Evolutionary conservation across 2,797 vertebrate genomes (phyloP).

Genomic region (Phataginus tetradactyla): DNA sequence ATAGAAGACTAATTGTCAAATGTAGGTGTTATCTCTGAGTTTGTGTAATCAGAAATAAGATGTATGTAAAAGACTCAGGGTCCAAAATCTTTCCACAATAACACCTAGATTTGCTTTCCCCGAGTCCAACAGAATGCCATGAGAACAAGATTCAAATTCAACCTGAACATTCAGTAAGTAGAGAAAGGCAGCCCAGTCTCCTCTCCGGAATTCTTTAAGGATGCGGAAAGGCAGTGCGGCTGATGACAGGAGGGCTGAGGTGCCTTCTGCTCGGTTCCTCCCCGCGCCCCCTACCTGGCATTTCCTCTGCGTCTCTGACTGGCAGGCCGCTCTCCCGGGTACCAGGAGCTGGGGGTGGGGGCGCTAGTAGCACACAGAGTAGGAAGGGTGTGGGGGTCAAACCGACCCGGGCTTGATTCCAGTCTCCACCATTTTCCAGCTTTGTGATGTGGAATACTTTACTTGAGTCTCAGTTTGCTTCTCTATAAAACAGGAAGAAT

Average conservation of each 20-base stretch:
- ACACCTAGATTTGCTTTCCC: neutral
- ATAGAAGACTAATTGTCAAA: neutral
- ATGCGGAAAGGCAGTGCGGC: neutral
- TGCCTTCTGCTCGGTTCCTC: neutral
- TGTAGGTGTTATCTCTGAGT: neutral
- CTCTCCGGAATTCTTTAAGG: neutral
- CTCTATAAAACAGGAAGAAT: neutral
- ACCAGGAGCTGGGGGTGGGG: neutral
- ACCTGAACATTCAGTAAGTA: neutral
- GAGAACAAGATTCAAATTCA: neutral
- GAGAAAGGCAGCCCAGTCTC: neutral
- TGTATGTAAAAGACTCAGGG: neutral
- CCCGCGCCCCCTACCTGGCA: neutral
- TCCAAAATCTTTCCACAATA: neutral
- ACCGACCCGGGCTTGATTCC: neutral
- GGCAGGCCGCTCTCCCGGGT: neutral
- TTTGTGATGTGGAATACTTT: neutral
- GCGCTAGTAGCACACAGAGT: neutral
- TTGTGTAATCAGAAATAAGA: neutral
- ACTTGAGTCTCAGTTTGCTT: neutral
- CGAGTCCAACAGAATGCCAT: neutral
- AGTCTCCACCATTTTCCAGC: neutral
- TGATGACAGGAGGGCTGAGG: neutral
- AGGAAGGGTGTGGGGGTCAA: neutral
- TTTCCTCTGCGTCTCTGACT: neutral